Base-by-base conservation (phyloP, 2,113 vertebrate genomes). In the Lucifuga dentata region DNA sequence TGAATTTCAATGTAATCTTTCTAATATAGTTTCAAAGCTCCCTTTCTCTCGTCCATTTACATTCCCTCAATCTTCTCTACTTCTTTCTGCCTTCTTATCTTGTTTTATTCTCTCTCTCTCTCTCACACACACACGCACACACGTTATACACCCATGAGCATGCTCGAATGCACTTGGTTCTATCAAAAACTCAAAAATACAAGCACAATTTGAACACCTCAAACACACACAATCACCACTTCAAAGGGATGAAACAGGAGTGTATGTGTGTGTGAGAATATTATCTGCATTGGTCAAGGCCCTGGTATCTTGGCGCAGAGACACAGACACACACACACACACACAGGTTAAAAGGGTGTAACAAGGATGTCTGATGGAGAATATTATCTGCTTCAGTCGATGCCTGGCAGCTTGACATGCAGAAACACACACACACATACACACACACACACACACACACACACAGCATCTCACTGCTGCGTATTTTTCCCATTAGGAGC, bases 401-500 rank as follows among this genome's bases (percentile, higher is more conserved):
- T 55, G 73, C 48, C 44, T 1, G 2, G 40, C 17, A 13, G 58
- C 65, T 75, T 65, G 62, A 76, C 63, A 51, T 43, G 63, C 40
- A 21, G 38, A 26, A 7, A 35, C 8, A 5, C 51, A 50, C 69
- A 64, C 13, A 36, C 2, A 35, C 49, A 24, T 21, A 26, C 15
- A n/a, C 39, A 41, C 10, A 57, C 36, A 24, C 33, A 40, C n/a
- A 40, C 17, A 0, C 3, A 12, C 5, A 40, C 8, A 36, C 20
- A 10, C 3, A 11, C n/a, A 8, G n/a, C n/a, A n/a, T n/a, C 5
- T 39, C 40, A 48, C 19, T 69, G 68, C n/a, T n/a, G n/a, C n/a
- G n/a, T n/a, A n/a, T 78, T 68, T 65, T 72, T 58, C 41, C 76
- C 61, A 79, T 83, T 62, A 72, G 48, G 60, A 44, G n/a, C n/a